A percentile compares a stretch with the other conserved stretches of the same genome.
These are phyloP conservation scores for Colaptes auratus DNA, from an alignment of 2,113 vertebrate genomes.

Conservation along the genomic window DNA sequence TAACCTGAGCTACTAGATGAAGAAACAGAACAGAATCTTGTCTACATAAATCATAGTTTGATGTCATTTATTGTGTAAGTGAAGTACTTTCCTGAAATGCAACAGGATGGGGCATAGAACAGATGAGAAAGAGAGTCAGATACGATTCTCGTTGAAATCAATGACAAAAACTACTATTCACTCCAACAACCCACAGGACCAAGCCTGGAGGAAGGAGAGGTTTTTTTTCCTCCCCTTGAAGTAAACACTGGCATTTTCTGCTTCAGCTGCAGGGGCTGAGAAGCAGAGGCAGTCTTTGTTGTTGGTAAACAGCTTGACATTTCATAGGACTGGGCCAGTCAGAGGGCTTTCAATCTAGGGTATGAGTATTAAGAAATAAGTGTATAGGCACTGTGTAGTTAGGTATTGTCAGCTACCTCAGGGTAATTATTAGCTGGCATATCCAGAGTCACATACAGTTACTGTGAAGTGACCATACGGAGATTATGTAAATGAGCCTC, in stretches of 20 bases:
- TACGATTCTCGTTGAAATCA: background rate
- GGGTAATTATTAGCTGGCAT: conserved; percentile 52
- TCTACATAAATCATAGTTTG: background rate
- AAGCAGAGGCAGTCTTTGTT: conserved; percentile 41
- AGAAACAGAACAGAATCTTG: background rate
- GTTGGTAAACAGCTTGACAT: conserved; percentile 48
- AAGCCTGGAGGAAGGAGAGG: background rate
- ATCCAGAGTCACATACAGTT: conserved; percentile 38
- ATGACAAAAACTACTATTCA: background rate
- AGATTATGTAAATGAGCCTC: conserved; percentile 62
- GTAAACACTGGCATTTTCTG: conserved; percentile 35
- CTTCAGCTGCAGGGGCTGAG: conserved; percentile 32
- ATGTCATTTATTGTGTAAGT: background rate
- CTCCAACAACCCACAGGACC: background rate
- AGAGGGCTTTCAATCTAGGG: conserved; percentile 16
- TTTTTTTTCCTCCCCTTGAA: background rate
- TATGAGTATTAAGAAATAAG: conserved; percentile 24
- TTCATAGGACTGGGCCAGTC: background rate
- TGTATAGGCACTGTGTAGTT: background rate
- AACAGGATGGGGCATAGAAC: background rate
- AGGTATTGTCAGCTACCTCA: conserved; percentile 21
- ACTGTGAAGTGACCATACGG: conserved; percentile 67
- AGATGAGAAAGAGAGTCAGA: background rate
- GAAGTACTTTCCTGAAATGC: background rate
- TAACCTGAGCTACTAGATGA: background rate